phyloP scores from a whole-genome alignment of 2,888 invertebrate species.

The Schizotus pectinicornis region DNA sequence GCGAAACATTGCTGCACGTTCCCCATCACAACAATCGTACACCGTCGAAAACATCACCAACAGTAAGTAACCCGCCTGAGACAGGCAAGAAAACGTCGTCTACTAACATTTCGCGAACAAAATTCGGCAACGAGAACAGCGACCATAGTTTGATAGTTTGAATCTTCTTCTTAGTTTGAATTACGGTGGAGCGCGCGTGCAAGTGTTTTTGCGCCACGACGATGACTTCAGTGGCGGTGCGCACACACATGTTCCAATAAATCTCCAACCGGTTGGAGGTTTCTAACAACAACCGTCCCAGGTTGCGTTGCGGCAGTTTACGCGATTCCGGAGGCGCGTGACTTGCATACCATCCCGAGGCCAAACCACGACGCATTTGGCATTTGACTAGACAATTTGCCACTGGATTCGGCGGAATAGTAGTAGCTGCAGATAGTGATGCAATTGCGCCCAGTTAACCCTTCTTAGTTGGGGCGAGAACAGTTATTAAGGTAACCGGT shows the following conservation, averaged over 20 bases:
- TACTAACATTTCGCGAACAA: conserved; percentile 13
- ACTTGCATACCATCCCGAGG: too few relatives aligned
- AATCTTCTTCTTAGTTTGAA: conserved; percentile 31
- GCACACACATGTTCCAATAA: conserved; percentile 16
- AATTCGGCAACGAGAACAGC: too few relatives aligned
- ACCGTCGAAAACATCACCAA: conserved; percentile 25
- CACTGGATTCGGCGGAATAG: too few relatives aligned
- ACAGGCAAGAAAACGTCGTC: conserved; percentile 5
- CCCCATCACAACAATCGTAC: conserved; percentile 40
- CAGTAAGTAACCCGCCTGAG: conserved; percentile 3
- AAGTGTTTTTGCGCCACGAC: conserved; percentile 44
- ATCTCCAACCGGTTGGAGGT: conserved; percentile 18
- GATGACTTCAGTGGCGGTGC: conserved; percentile 19
- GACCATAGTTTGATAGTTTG: neutral
- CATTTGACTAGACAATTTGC: too few relatives aligned
- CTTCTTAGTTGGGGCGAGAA: too few relatives aligned
- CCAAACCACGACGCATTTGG: too few relatives aligned
- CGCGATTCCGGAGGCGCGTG: too few relatives aligned
- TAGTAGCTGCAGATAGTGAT: too few relatives aligned
- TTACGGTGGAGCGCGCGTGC: conserved; percentile 39
- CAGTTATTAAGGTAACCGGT: too few relatives aligned
- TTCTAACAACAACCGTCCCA: too few relatives aligned
- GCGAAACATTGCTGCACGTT: conserved; percentile 49
- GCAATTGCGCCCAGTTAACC: too few relatives aligned
- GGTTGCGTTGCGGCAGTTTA: too few relatives aligned